phyloP scores from a whole-genome alignment of 1,140 invertebrate species.

The Delia radicum region DNA sequence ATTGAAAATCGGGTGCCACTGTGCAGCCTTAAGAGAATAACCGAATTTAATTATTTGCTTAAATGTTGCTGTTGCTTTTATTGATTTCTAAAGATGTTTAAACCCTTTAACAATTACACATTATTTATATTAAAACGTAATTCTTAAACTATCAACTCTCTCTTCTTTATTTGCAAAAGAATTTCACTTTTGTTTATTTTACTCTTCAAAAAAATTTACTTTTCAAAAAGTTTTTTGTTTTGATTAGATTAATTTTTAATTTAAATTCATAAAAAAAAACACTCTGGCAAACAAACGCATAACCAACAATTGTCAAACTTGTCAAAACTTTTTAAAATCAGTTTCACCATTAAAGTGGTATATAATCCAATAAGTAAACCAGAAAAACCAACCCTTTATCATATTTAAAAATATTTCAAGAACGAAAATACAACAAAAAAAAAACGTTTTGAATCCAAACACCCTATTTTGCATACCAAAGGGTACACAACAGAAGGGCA shows the following conservation, averaged over 20 bases:
- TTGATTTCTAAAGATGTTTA: too few relatives aligned
- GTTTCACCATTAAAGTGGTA: not conserved
- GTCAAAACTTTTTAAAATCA: not conserved
- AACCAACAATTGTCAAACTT: conserved; percentile 1
- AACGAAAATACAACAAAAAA: not conserved
- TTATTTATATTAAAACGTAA: too few relatives aligned
- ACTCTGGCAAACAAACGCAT: not conserved
- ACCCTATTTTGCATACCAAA: too few relatives aligned
- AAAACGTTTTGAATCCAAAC: not conserved
- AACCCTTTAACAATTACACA: too few relatives aligned
- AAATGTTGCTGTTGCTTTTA: too few relatives aligned
- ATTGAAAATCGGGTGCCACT: too few relatives aligned
- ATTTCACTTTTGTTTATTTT: not conserved
- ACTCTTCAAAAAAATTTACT: not conserved
- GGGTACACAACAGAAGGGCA: too few relatives aligned
- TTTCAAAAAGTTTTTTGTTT: not conserved
- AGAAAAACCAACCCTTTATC: not conserved
- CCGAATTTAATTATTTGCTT: too few relatives aligned
- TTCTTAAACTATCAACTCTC: too few relatives aligned
- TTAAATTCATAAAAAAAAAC: not conserved
- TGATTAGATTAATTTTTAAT: conserved; percentile 5
- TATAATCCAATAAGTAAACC: conserved; percentile 1
- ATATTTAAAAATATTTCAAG: not conserved
- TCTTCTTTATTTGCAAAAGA: too few relatives aligned
- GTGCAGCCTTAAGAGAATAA: too few relatives aligned